These are phyloP conservation scores for Odocoileus virginianus DNA, from an alignment of 2,113 vertebrate species.

Conservation along the genomic window DNA sequence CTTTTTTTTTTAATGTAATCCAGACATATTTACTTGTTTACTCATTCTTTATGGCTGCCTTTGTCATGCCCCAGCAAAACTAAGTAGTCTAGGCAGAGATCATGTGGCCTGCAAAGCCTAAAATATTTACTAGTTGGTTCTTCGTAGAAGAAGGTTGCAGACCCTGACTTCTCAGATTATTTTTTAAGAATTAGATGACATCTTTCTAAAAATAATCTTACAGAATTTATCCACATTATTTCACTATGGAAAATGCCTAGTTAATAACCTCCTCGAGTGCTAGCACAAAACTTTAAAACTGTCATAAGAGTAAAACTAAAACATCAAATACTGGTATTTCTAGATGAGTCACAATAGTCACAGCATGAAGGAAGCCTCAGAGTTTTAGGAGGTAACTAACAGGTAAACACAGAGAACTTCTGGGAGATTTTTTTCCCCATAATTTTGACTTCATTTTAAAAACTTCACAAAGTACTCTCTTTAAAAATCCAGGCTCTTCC, in stretches of 20 bases:
- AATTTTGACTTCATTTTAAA: not conserved
- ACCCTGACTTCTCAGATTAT: not conserved
- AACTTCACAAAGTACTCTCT: slow-evolving; percentile 45
- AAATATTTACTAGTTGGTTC: not conserved
- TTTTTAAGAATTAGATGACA: not conserved
- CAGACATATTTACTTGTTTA: not conserved
- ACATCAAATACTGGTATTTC: not conserved
- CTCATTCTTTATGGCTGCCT: not conserved
- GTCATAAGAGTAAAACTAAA: not conserved
- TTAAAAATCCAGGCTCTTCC: not conserved
- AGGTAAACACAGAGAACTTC: not conserved
- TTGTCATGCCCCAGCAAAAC: not conserved
- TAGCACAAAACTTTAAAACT: not conserved
- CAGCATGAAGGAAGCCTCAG: not conserved
- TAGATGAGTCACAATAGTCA: not conserved
- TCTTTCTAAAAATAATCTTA: not conserved
- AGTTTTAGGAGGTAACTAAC: not conserved
- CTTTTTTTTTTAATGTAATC: not conserved
- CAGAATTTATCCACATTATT: not conserved
- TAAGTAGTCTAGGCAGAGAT: not conserved
- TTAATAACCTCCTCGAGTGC: not conserved
- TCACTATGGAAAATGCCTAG: not conserved
- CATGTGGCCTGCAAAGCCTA: not conserved
- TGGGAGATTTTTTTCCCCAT: not conserved
- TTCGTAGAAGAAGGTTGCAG: not conserved